Percentiles rank a stretch among this genome's conserved stretches.
Conservation (phyloP, 2,888 invertebrate species). For the Schrankia costaestrigalis region DNA sequence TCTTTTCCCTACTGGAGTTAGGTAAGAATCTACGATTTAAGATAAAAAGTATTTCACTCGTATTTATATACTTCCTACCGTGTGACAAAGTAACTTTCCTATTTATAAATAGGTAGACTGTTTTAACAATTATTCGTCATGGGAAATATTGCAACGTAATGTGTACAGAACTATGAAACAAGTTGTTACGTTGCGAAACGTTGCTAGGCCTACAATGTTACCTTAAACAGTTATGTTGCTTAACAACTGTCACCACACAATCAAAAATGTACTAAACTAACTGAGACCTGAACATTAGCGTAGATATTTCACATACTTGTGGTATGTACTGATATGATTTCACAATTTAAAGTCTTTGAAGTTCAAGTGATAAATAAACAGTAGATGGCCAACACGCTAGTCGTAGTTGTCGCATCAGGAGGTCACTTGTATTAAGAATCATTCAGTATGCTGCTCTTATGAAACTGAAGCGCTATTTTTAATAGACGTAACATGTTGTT, state of each 20-base stretch:
- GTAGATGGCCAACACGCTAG: constrained; percentile 17
- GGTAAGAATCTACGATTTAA: no score
- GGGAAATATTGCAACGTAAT: constrained; percentile 8
- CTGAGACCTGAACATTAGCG: no score
- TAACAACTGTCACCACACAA: constrained; percentile 15
- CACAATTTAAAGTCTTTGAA: constrained; percentile 14
- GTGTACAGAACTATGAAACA: constrained; percentile 15
- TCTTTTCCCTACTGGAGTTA: no score
- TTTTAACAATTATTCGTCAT: constrained; percentile 7
- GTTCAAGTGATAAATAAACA: constrained; percentile 21
- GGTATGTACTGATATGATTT: constrained; percentile 23
- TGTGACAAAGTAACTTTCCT: constrained; percentile 1
- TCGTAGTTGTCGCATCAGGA: constrained; percentile 18
- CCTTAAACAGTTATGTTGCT: constrained; percentile 11
- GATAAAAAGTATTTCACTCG: no score
- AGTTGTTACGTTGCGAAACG: constrained; percentile 14
- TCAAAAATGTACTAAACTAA: constrained; percentile 20
- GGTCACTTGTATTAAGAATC: constrained; percentile 26
- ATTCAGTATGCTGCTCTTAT: constrained; percentile 23
- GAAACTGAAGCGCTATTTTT: no score
- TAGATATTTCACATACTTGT: no score
- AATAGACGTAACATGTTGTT: no score
- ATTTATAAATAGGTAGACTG: constrained; percentile 1
- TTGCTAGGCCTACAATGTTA: constrained; percentile 15
- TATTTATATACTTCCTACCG: neutral